phyloP scores from a whole-genome alignment of 92 coral and sea anemone species.

The Phymanthus crucifer region DNA sequence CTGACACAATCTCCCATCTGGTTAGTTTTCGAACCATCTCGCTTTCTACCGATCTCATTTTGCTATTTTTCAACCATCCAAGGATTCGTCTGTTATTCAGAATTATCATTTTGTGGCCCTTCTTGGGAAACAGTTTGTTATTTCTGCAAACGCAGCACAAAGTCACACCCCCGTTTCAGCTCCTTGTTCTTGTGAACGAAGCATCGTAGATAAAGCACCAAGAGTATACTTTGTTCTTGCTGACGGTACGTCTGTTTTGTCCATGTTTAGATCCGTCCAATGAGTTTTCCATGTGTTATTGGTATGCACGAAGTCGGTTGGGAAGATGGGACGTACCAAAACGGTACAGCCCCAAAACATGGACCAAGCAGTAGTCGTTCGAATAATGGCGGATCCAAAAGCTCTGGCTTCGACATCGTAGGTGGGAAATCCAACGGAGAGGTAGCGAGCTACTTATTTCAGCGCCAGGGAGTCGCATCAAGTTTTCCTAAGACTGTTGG shows the following conservation, averaged over 20 bases:
- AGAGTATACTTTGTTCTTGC: conserved; percentile 61
- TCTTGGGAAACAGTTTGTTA: conserved; percentile 25
- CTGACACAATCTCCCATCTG: conserved; percentile 69
- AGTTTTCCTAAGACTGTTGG: conserved; percentile 98
- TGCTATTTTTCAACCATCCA: conserved; percentile 36
- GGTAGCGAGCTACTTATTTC: conserved; percentile 97
- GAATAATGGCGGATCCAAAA: conserved; percentile 72
- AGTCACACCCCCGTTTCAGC: conserved; percentile 96
- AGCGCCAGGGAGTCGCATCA: conserved; percentile 99
- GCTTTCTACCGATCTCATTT: conserved; percentile 40
- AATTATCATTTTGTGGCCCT: conserved; percentile 53
- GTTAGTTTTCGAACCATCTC: conserved; percentile 80
- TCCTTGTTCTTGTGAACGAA: conserved; percentile 24
- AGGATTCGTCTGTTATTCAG: conserved; percentile 33
- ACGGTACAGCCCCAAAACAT: conserved; percentile 88
- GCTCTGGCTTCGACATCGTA: conserved; percentile 90
- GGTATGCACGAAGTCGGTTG: conserved; percentile 99
- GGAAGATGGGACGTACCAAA: conserved; percentile 98
- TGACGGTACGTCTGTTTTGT: conserved; percentile 57
- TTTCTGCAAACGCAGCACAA: conserved; percentile 86
- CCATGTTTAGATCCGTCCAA: conserved; percentile 95
- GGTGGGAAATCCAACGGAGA: conserved; percentile 97
- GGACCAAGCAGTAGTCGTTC: conserved; percentile 61
- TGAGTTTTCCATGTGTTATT: conserved; percentile 99
- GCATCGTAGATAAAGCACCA: conserved; percentile 34